Evolutionary conservation across 2,797 vertebrate species (phyloP).

Genomic region (Hyperoplus immaculatus): DNA sequence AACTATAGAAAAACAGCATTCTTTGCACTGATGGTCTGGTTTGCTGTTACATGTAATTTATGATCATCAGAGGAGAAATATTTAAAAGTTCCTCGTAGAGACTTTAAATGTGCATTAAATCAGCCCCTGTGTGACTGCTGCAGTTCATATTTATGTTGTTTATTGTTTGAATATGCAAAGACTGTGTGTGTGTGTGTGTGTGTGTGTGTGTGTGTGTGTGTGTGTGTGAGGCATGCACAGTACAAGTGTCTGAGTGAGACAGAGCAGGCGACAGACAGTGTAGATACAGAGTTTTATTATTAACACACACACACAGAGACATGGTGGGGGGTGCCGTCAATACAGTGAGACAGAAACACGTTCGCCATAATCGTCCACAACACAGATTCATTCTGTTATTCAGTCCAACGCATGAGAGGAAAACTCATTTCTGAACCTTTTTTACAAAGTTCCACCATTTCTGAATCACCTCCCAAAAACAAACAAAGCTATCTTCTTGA

Average conservation of each 20-base stretch:
- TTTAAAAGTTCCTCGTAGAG: no score
- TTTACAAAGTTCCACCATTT: constrained; percentile 11
- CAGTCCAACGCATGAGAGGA: no score
- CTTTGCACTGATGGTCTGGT: no score
- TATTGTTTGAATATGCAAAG: not conserved
- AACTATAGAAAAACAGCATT: no score
- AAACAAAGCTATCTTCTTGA: no score
- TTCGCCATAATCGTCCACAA: constrained; percentile 42
- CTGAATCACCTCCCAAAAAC: not conserved
- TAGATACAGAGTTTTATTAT: constrained; percentile 85
- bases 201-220: not conserved
- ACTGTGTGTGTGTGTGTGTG: not conserved
- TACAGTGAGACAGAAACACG: constrained; percentile 54
- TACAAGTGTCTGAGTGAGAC: constrained; percentile 39
- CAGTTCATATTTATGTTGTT: not conserved
- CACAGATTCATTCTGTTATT: not conserved
- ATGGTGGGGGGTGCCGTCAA: constrained; percentile 35
- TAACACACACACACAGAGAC: constrained; percentile 70
- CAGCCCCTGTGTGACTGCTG: not conserved
- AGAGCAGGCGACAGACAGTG: constrained; percentile 66
- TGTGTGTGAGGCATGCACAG: not conserved
- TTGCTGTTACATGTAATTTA: no score
- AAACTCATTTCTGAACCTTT: not conserved
- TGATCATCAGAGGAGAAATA: no score
- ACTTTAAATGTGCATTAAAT: no score